phyloP scores from a whole-genome alignment of 1,140 invertebrate genomes.

The Cydia amplana region DNA sequence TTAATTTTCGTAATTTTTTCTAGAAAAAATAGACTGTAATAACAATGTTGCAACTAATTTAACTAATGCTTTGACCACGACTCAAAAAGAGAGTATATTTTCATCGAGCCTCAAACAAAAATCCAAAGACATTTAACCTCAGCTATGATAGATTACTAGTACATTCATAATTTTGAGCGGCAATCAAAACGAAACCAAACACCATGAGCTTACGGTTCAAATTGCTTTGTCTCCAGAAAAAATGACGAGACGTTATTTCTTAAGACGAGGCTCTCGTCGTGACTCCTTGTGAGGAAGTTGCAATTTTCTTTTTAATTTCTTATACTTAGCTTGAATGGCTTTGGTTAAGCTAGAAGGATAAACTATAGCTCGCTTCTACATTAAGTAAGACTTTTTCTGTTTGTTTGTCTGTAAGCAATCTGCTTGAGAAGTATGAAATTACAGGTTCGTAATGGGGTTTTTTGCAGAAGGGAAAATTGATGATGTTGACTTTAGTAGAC shows the following conservation, averaged over 20 bases:
- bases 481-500: neutral
- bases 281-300: slow-evolving; percentile 28
- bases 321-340: slow-evolving; percentile 26
- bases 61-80: slow-evolving; percentile 4
- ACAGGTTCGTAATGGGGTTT: slow-evolving; percentile 4
- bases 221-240: neutral
- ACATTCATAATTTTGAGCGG: neutral
- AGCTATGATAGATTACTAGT: slow-evolving; percentile 23
- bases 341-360: slow-evolving; percentile 19
- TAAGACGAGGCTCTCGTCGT: slow-evolving; percentile 17
- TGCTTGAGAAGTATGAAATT: slow-evolving; percentile 6
- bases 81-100: slow-evolving; percentile 13
- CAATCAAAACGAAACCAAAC: neutral
- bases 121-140: slow-evolving; percentile 23
- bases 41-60: slow-evolving; percentile 7
- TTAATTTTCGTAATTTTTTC: neutral
- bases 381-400: slow-evolving; percentile 12
- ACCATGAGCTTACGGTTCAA: neutral
- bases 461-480: slow-evolving; percentile 5
- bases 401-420: slow-evolving; percentile 19
- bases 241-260: slow-evolving; percentile 15
- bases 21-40: neutral
- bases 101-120: slow-evolving; percentile 16
- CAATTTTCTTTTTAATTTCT: slow-evolving; percentile 31
- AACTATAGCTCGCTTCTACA: slow-evolving; percentile 19